These are phyloP conservation scores for Boloria euphrosyne DNA, from an alignment of 2,888 invertebrate genomes.

Conservation along the genomic window DNA sequence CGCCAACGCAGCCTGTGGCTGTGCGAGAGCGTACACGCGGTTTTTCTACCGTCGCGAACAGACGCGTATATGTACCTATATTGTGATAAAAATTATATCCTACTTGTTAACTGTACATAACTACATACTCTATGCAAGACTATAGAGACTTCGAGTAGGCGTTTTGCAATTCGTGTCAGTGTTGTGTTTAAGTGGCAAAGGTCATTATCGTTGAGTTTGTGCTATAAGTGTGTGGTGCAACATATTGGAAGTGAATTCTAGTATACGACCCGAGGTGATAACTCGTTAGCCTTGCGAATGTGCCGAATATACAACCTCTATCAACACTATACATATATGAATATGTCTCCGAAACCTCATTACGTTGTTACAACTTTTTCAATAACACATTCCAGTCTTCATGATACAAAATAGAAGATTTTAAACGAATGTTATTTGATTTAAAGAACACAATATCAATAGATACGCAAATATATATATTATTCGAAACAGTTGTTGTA, in stretches of 20 bases:
- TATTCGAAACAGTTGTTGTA: slow-evolving; percentile 50
- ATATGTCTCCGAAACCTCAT: slow-evolving; percentile 60
- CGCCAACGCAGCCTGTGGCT: slow-evolving; percentile 70
- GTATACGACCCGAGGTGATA: slow-evolving; percentile 53
- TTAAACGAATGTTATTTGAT: too few relatives aligned
- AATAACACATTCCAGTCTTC: slow-evolving; percentile 56
- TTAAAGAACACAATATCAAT: slow-evolving; percentile 9
- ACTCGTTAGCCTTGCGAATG: slow-evolving; percentile 70
- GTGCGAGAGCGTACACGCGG: slow-evolving; percentile 61
- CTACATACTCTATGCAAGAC: slow-evolving; percentile 27
- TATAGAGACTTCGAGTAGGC: slow-evolving; percentile 31
- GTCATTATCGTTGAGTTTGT: slow-evolving; percentile 62
- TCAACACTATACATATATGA: slow-evolving; percentile 62
- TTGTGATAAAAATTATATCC: slow-evolving; percentile 47
- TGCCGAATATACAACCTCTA: slow-evolving; percentile 55
- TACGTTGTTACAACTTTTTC: slow-evolving; percentile 59
- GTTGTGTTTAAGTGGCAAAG: slow-evolving; percentile 60
- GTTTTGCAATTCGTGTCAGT: slow-evolving; percentile 47
- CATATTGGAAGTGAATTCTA: slow-evolving; percentile 61
- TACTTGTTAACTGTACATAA: slow-evolving; percentile 34
- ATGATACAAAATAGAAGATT: too few relatives aligned
- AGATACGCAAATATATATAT: slow-evolving; percentile 12
- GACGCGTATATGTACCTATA: slow-evolving; percentile 51
- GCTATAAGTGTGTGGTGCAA: slow-evolving; percentile 66
- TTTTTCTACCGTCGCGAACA: slow-evolving; percentile 65